Evolutionary conservation across 2,113 vertebrate species (phyloP).

Genomic region (Ceratotherium simum): DNA sequence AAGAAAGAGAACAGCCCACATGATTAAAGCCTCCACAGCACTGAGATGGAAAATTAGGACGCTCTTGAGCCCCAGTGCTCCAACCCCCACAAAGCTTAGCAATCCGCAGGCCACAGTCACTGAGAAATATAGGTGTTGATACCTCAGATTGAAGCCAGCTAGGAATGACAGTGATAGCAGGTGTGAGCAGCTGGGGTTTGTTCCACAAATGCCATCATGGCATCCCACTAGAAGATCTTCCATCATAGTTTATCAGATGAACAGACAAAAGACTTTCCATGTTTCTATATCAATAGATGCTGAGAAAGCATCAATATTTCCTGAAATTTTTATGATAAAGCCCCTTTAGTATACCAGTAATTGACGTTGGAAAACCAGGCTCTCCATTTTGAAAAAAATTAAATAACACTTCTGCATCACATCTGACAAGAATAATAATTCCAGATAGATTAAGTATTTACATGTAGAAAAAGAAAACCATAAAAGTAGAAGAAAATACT

Average conservation of each 20-base stretch:
- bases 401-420: not conserved
- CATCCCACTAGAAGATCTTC: not conserved
- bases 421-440: not conserved
- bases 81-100: not conserved
- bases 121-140: not conserved
- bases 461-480: not conserved
- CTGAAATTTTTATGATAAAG: not conserved
- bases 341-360: not conserved
- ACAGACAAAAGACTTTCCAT: no score
- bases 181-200: not conserved
- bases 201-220: not conserved
- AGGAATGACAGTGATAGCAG: fast-evolving
- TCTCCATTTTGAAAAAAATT: not conserved
- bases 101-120: not conserved
- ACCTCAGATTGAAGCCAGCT: not conserved
- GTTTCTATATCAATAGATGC: not conserved
- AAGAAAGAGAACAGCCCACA: not conserved
- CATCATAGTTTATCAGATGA: fast-evolving
- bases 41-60: not conserved
- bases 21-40: not conserved
- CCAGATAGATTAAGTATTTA: not conserved
- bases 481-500: not conserved
- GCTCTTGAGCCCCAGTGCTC: not conserved
- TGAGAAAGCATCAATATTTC: fast-evolving
- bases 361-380: not conserved